phyloP scores from a whole-genome alignment of 2,113 vertebrate genomes.

The Bolborhynchus lineola region DNA sequence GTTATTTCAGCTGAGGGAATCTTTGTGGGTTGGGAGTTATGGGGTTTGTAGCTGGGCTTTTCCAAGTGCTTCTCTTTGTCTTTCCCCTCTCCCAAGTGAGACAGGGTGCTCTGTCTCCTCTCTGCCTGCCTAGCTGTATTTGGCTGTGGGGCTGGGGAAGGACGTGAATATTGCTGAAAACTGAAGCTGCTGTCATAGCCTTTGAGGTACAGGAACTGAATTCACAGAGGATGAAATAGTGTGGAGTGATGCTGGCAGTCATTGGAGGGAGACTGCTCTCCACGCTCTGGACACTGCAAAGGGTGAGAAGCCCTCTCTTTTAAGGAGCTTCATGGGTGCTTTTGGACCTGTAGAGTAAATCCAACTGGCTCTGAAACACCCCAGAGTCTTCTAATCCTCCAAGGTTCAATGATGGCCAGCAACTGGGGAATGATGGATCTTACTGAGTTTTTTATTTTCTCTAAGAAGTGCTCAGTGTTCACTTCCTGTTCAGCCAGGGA shows the following conservation, averaged over 20 bases:
- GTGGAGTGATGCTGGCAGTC: neutral
- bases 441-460: neutral
- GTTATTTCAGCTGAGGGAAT: neutral
- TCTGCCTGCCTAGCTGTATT: neutral
- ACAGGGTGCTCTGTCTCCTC: neutral
- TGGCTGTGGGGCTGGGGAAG: neutral
- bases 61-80: neutral
- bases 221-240: neutral
- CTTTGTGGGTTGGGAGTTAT: neutral
- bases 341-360: neutral
- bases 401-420: neutral
- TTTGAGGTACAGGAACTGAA: neutral
- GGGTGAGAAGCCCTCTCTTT: neutral
- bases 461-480: neutral
- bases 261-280: neutral
- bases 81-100: neutral
- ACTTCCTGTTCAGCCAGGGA: neutral
- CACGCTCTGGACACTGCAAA: neutral
- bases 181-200: neutral
- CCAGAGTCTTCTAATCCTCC: neutral
- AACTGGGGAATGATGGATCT: neutral
- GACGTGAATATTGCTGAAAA: neutral
- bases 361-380: neutral
- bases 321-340: neutral
- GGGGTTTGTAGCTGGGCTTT: neutral